Evolutionary conservation across 2,888 invertebrate species (phyloP), one percentile per base, ranked within the genome.

Genomic region (Hydrotaea cyrtoneurina): DNA sequence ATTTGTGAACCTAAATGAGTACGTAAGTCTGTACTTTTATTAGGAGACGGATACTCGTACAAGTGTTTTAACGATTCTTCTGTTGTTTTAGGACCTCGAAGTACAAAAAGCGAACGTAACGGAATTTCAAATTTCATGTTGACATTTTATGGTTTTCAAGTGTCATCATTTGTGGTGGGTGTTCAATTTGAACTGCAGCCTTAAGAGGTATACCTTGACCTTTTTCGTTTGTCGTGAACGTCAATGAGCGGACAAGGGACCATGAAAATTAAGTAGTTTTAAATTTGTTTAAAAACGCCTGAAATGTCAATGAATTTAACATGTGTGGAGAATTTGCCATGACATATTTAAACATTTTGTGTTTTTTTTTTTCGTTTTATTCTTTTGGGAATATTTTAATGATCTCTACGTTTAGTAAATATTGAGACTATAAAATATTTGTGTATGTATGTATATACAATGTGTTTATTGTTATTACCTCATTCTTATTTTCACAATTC

Each of bases 71-170:
- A 8, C 39, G 39, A 0, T 15, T 17, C 19, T 78, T 46, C 26
- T 76, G 36, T 82, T 85, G 43, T 79, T 80, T 75, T 71, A 79
- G 74, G 69, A 82, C 71, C 76, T 21, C 43, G 23, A 31, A 59
- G 17, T 17, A 36, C 1, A 0, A 57, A 39, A 39, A 66, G n/a
- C n/a, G 17, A 26, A 53, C 1, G 36, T 39, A 26, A 5, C 36
- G 66, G 50, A 31, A 64, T 69, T 69, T 69, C 81, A 62, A 74
- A 75, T 75, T 78, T 55, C 55, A 72, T 78, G 76, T 80, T 82
- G 78, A 76, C 76, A 80, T 76, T 75, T 80, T 86, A 76, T 81
- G 80, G 73, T 78, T 75, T 86, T 86, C 76, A 81, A 85, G 79
- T 85, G 77, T 71, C 82, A 78, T 66, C 23, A 74, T 71, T 78